Evolutionary conservation across 2,888 invertebrate species (phyloP).

Genomic region (Altica lythri): DNA sequence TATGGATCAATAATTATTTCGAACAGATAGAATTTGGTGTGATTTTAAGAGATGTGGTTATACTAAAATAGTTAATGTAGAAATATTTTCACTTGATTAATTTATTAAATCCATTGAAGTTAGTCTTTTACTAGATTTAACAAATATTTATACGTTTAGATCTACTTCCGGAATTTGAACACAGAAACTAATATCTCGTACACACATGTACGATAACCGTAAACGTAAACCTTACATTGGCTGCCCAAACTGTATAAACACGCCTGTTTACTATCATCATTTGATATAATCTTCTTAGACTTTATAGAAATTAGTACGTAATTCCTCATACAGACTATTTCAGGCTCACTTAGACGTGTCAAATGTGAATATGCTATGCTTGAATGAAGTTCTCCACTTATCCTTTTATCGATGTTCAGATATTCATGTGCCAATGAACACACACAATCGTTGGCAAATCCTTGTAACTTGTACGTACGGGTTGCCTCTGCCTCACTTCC

Average conservation of each 20-base stretch:
- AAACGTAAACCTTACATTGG: constrained; percentile 5
- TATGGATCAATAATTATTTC: no score
- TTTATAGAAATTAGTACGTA: constrained; percentile 27
- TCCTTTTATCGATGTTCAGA: constrained; percentile 32
- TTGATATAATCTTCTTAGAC: constrained; percentile 25
- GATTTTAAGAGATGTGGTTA: no score
- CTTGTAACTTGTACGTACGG: constrained; percentile 11
- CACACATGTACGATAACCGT: constrained; percentile 6
- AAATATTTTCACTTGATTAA: no score
- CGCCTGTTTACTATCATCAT: constrained; percentile 7
- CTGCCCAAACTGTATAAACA: constrained; percentile 25
- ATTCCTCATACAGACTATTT: constrained; percentile 27
- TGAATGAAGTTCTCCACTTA: constrained; percentile 26
- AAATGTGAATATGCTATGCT: constrained; percentile 29
- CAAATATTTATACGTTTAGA: constrained; percentile 14
- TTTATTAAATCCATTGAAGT: no score
- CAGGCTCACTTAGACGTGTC: constrained; percentile 28
- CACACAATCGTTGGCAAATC: constrained; percentile 27
- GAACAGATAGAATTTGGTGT: no score
- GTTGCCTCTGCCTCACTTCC: no score
- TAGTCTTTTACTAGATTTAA: constrained; percentile 9
- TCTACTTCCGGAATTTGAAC: constrained; percentile 20
- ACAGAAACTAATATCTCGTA: constrained; percentile 3
- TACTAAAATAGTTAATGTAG: no score
- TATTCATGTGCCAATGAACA: constrained; percentile 26